phyloP scores from a whole-genome alignment of 2,888 invertebrate species.

The Leptopilina drosophilae region DNA sequence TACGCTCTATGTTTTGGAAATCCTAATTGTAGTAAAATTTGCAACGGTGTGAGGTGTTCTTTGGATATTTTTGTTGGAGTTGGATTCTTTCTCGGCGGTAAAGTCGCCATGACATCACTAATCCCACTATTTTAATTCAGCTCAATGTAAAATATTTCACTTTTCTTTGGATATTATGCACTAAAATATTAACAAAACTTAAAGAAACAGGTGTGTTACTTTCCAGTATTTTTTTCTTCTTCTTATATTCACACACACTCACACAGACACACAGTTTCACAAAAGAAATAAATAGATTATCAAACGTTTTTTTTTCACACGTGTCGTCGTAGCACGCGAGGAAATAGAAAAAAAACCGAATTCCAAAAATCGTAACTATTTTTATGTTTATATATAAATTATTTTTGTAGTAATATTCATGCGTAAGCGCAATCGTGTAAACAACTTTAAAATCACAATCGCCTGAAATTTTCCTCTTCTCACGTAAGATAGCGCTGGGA shows the following conservation, averaged over 20 bases:
- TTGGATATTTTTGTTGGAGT: conserved; percentile 85
- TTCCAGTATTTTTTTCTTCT: no score
- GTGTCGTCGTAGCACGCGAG: no score
- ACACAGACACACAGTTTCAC: no score
- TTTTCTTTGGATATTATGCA: not conserved
- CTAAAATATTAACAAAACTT: not conserved
- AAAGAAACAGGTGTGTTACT: no score
- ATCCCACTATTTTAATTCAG: not conserved
- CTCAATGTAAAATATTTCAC: not conserved
- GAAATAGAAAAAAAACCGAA: no score
- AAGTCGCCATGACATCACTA: conserved; percentile 81
- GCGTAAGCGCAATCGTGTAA: not conserved
- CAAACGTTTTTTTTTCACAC: no score
- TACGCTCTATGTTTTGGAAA: conserved; percentile 93
- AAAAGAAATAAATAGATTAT: no score
- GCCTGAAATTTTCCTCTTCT: not conserved
- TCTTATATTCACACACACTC: no score
- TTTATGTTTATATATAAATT: not conserved
- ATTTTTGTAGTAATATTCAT: not conserved
- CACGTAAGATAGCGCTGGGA: not conserved
- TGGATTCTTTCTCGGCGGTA: conserved; percentile 88
- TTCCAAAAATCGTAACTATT: no score
- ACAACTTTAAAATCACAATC: not conserved
- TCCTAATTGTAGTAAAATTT: conserved; percentile 92
- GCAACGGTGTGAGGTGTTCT: conserved; percentile 86